Evolutionary conservation across 2,888 invertebrate genomes (phyloP), one percentile per base, ranked within the genome.

Genomic region (Cataglyphis albicans): DNA sequence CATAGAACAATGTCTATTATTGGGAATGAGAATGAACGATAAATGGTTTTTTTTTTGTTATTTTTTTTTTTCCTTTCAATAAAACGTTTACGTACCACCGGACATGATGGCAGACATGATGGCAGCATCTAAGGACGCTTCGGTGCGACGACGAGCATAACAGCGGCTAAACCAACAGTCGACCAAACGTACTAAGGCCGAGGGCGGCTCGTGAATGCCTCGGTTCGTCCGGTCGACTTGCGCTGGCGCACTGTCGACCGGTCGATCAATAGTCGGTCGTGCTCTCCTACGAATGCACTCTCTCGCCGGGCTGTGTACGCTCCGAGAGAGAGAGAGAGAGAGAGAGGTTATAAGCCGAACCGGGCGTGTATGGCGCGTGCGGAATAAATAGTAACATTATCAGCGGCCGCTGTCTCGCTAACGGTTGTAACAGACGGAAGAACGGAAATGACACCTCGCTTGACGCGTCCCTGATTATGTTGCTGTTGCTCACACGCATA

Each of bases 41-140:
- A 38, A 57, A 44, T 6, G 18, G 18, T 1, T 6, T 0, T 15
- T 15, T 41, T 6, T 48, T 18, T 18, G 25, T 21, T 21, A 1
- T 41, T 15, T 15, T 44, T 21, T 44, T 10, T 3, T 21, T 15
- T 10, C 35, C 0, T 32, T 15, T 48, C 1, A 32, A 35, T 48
- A 25, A 74, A 64, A 74, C 74, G 25, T 80, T 75, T 75, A 93
- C 93, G 91, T 91, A 93, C 93, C 93, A 91, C 92, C 90, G 83
- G 93, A 93, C 93, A 93, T 93, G 74, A 87, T 90, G 84, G 85
- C 85, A 87, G 93, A 93, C 93, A 93, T 93, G 74, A 87, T 90
- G 84, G 85, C 85, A 87, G 90, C 73, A 61, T 82, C 84, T 73
- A 85, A 83, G 76, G 76, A 85, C 84, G 84, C 81, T 81, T 85